These are phyloP conservation scores for Coilia nasus DNA, from an alignment of 2,797 vertebrate genomes.

Conservation along the genomic window DNA sequence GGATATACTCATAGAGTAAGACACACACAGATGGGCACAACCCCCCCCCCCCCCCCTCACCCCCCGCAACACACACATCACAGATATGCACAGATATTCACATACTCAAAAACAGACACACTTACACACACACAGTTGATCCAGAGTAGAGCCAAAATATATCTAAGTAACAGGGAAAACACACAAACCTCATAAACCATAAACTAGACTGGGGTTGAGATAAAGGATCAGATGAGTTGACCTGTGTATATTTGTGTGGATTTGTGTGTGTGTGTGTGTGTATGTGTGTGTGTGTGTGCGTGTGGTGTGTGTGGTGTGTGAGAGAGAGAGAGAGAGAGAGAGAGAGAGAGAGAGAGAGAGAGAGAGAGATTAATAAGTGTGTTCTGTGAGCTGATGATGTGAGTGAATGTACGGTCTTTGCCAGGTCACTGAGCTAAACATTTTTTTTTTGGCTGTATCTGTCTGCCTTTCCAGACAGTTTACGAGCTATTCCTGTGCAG, in stretches of 20 bases:
- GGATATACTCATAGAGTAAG: not conserved
- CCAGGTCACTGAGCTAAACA: slow-evolving; percentile 3
- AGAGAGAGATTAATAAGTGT: slow-evolving; percentile 15
- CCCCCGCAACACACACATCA: not conserved
- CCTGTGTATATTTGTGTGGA: slow-evolving; percentile 44
- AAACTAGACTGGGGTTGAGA: not conserved
- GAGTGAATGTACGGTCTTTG: not conserved
- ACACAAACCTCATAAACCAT: slow-evolving; percentile 3
- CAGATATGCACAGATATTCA: not conserved
- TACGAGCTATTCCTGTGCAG: not conserved
- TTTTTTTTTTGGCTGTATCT: not conserved
- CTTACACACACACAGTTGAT: not conserved
- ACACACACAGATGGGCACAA: no score
- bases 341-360: not conserved
- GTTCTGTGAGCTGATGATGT: slow-evolving; percentile 7
- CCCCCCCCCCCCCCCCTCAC: no score
- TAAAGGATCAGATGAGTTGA: not conserved
- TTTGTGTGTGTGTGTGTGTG: slow-evolving; percentile 44
- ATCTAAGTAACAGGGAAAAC: slow-evolving; percentile 62
- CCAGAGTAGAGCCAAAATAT: slow-evolving; percentile 62
- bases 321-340: not conserved
- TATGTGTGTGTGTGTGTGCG: slow-evolving; percentile 38
- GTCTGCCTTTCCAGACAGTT: slow-evolving; percentile 18
- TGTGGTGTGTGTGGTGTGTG: slow-evolving; percentile 40
- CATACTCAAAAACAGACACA: not conserved